phyloP scores from a whole-genome alignment of 92 coral and sea anemone genomes.

The Porites rus region DNA sequence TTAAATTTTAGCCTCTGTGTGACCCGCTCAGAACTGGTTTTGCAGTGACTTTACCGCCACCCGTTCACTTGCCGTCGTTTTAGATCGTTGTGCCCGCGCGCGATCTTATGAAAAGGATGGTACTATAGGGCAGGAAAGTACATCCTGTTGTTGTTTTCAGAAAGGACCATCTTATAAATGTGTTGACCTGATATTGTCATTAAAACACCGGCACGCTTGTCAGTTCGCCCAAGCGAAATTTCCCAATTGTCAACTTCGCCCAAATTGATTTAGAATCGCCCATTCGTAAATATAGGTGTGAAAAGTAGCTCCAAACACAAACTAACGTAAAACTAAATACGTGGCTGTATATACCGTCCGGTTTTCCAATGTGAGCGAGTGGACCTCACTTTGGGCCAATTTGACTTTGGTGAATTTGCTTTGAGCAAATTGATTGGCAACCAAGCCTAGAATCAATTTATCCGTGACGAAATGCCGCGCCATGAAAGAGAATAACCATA shows the following conservation, averaged over 20 bases:
- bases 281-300: neutral
- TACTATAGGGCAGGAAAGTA: neutral
- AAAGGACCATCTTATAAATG: slow-evolving; percentile 2
- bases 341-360: neutral
- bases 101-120: neutral
- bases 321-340: no score
- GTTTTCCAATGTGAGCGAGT: neutral
- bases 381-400: neutral
- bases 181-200: slow-evolving; percentile 20
- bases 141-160: slow-evolving; percentile 1
- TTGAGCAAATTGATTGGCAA: neutral
- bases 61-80: slow-evolving; percentile 25
- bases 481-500: slow-evolving; percentile 15
- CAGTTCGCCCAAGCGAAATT: neutral
- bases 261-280: neutral
- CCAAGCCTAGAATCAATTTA: slow-evolving; percentile 12
- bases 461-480: slow-evolving; percentile 20
- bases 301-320: no score
- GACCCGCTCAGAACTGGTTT: slow-evolving; percentile 18
- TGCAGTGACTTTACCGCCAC: slow-evolving; percentile 20
- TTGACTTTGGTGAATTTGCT: neutral
- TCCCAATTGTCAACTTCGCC: neutral
- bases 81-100: slow-evolving; percentile 26
- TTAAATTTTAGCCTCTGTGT: slow-evolving; percentile 35
- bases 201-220: neutral